Evolutionary conservation across 1,140 invertebrate genomes (phyloP).

Genomic region (Tetranychus urticae): DNA sequence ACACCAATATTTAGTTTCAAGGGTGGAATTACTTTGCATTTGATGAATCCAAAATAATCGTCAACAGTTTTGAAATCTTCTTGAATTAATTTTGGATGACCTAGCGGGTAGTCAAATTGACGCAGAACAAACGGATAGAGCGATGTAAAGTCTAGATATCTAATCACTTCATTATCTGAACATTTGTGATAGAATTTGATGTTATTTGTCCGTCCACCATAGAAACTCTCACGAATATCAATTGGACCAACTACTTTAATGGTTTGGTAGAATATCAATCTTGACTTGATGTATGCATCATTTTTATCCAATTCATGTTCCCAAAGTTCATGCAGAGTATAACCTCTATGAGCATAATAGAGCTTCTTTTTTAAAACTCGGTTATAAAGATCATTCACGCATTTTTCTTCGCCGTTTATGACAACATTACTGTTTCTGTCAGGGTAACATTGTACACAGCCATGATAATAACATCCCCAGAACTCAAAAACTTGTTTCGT

Average conservation of each 20-base stretch:
- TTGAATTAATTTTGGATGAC: constrained; percentile 18
- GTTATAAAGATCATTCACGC: neutral
- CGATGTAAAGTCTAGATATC: constrained; percentile 14
- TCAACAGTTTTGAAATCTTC: constrained; percentile 12
- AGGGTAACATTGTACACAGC: neutral
- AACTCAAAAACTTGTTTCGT: neutral
- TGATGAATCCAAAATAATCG: constrained; percentile 14
- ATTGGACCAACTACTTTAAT: neutral
- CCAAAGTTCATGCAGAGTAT: neutral
- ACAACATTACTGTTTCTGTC: neutral
- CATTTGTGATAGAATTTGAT: constrained; percentile 14
- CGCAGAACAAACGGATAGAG: neutral
- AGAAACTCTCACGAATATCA: constrained; percentile 15
- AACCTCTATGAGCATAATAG: neutral
- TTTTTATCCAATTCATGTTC: neutral
- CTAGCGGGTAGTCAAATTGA: neutral
- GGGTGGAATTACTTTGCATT: constrained; percentile 13
- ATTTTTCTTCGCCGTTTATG: neutral
- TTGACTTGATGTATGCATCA: neutral
- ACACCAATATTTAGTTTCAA: constrained; percentile 9
- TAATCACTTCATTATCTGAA: constrained; percentile 16
- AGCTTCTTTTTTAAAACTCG: neutral
- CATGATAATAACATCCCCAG: constrained; percentile 1
- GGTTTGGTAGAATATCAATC: neutral
- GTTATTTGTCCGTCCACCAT: constrained; percentile 18